These are phyloP conservation scores for Amblyjoppa proteus DNA, from an alignment of 2,888 invertebrate species.

Conservation along the genomic window DNA sequence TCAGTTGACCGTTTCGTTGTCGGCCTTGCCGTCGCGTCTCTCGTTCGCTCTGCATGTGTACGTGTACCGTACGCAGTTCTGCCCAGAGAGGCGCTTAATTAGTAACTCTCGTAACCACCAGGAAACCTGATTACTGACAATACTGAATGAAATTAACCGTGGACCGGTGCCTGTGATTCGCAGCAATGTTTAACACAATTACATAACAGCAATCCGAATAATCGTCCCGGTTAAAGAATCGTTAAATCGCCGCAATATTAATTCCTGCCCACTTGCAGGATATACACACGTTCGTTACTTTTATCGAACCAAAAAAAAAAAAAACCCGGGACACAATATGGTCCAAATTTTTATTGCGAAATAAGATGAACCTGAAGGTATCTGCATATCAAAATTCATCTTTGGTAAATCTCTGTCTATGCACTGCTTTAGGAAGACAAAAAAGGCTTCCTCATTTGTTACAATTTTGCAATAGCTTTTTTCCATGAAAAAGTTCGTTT, in stretches of 20 bases:
- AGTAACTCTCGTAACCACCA: conserved; percentile 51
- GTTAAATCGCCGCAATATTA: not conserved
- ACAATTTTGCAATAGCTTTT: too few species aligned
- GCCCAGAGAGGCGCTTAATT: conserved; percentile 39
- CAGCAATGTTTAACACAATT: not conserved
- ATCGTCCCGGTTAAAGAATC: not conserved
- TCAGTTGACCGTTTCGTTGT: conserved; percentile 40
- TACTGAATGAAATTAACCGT: conserved; percentile 51
- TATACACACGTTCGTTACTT: not conserved
- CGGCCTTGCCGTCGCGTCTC: conserved; percentile 24
- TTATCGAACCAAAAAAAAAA: not conserved
- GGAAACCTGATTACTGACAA: conserved; percentile 48
- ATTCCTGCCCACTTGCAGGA: not conserved
- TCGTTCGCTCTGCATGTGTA: not conserved
- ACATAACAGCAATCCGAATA: conserved; percentile 23
- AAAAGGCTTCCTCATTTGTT: too few species aligned
- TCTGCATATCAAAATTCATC: too few species aligned
- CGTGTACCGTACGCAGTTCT: not conserved
- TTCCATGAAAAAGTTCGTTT: too few species aligned
- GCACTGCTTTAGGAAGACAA: too few species aligned
- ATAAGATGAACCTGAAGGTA: not conserved
- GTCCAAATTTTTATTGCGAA: not conserved
- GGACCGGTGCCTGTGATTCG: conserved; percentile 20
- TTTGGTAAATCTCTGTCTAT: too few species aligned
- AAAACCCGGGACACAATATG: not conserved